Evolutionary conservation across 2,888 invertebrate species (phyloP).

Genomic region (Tillus elongatus): DNA sequence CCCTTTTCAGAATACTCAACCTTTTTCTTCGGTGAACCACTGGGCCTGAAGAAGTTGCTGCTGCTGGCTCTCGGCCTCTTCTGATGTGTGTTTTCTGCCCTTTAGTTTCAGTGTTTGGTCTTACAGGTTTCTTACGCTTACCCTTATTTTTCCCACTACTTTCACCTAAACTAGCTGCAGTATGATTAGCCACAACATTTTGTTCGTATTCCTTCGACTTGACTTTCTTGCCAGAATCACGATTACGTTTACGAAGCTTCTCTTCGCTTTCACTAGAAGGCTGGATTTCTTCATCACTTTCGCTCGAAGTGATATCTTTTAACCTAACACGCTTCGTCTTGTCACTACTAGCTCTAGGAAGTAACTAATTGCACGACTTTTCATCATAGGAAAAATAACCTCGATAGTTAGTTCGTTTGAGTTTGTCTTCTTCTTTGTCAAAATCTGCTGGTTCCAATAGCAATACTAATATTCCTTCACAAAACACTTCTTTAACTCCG

Average conservation of each 20-base stretch:
- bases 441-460: constrained; percentile 53
- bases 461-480: too few species aligned
- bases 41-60: too few species aligned
- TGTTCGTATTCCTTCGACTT: constrained; percentile 34
- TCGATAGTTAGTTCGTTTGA: constrained; percentile 52
- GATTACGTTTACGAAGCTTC: constrained; percentile 34
- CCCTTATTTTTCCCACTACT: too few species aligned
- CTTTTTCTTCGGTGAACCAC: constrained; percentile 40
- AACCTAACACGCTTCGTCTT: constrained; percentile 39
- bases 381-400: constrained; percentile 40
- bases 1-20: constrained; percentile 42
- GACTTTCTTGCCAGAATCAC: constrained; percentile 25
- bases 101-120: constrained; percentile 31
- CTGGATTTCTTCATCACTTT: constrained; percentile 38
- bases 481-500: constrained; percentile 57
- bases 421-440: constrained; percentile 49
- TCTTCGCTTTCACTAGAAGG: constrained; percentile 37
- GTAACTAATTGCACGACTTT: constrained; percentile 39
- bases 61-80: constrained; percentile 35
- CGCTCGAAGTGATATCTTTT: constrained; percentile 42
- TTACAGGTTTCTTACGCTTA: constrained; percentile 31
- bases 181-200: constrained; percentile 29
- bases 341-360: constrained; percentile 34
- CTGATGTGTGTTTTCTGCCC: constrained; percentile 27
- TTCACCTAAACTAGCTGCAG: constrained; percentile 32